phyloP scores from a whole-genome alignment of 2,888 invertebrate genomes.

The Eristalis intricaria region DNA sequence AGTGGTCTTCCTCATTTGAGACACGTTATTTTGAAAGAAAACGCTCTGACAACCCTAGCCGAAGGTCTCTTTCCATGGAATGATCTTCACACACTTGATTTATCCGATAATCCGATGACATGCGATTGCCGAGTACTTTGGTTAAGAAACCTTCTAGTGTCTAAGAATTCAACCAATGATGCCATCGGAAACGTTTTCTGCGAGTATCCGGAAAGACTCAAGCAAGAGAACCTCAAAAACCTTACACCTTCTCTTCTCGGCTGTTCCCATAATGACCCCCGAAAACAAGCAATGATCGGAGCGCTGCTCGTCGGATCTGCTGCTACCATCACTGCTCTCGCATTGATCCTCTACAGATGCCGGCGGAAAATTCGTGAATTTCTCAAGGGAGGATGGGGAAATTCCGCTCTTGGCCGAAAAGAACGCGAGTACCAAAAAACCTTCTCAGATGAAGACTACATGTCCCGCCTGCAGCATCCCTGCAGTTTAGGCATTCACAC shows the following conservation, averaged over 20 bases:
- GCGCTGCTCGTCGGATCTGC: constrained; percentile 89
- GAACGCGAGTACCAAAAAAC: constrained; percentile 95
- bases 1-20: constrained; percentile 90
- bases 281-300: constrained; percentile 90
- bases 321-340: constrained; percentile 87
- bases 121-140: constrained; percentile 92
- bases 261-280: constrained; percentile 90
- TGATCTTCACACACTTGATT: constrained; percentile 88
- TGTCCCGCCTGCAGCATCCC: constrained; percentile 80
- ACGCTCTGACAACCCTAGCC: constrained; percentile 88
- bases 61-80: constrained; percentile 91
- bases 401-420: constrained; percentile 84
- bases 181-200: constrained; percentile 84
- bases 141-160: constrained; percentile 86
- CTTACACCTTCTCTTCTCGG: constrained; percentile 90
- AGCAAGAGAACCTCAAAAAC: constrained; percentile 86
- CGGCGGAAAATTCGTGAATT: constrained; percentile 90
- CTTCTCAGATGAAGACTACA: constrained; percentile 92
- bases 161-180: constrained; percentile 78
- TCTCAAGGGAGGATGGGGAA: constrained; percentile 85
- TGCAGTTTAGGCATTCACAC: constrained; percentile 80
- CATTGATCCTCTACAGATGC: constrained; percentile 89
- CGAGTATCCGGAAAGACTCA: constrained; percentile 87
- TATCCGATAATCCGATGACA: constrained; percentile 91
- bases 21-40: constrained; percentile 89